phyloP scores from a whole-genome alignment of 2,113 vertebrate genomes.

The Cyphomyrus plagiostoma region DNA sequence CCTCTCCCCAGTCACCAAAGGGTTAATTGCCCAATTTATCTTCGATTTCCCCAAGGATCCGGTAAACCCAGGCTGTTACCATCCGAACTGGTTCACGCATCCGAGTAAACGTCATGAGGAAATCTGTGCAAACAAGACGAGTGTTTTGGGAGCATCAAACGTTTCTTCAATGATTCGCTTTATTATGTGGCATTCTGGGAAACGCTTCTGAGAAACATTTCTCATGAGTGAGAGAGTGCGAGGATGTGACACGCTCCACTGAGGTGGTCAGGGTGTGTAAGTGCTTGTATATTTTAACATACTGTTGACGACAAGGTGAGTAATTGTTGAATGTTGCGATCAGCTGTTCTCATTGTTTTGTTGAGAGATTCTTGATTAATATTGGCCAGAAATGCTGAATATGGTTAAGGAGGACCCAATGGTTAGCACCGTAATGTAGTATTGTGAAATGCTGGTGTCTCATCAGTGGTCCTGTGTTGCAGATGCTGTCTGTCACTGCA shows the following conservation, averaged over 20 bases:
- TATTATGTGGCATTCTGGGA: background rate
- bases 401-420: background rate
- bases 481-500: slow-evolving; percentile 78
- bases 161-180: background rate
- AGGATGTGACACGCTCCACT: background rate
- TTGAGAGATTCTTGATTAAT: background rate
- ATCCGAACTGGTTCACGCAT: background rate
- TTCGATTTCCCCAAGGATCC: background rate
- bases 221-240: background rate
- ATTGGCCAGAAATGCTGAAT: background rate
- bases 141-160: background rate
- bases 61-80: background rate
- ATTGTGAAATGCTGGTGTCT: background rate
- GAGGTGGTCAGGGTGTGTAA: background rate
- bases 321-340: background rate
- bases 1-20: background rate
- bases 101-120: background rate
- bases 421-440: background rate
- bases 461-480: slow-evolving; percentile 23
- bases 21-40: slow-evolving; percentile 10
- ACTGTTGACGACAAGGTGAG: background rate
- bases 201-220: background rate
- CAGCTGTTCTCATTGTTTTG: background rate
- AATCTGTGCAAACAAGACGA: background rate
- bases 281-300: background rate